Evolutionary conservation across 2,888 invertebrate genomes (phyloP), one percentile per base, ranked within the genome.

Genomic region (Eubasilissa splendida): DNA sequence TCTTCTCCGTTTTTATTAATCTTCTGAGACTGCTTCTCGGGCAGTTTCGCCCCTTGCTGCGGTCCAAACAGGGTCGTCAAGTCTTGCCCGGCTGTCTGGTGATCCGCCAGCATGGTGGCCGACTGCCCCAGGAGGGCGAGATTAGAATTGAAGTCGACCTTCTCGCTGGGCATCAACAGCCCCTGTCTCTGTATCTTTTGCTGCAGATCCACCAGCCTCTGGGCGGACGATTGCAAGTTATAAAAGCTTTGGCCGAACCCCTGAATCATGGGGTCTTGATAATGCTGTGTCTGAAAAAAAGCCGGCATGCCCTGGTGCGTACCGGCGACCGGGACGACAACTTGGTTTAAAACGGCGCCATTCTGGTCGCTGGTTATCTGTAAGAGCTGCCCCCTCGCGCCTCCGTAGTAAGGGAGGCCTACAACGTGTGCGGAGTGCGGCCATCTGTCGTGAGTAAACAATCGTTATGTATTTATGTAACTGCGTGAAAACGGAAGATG

Each of bases 401-500:
- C 95, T 0, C 95, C 95, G 85, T 95, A 95, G 87, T 93, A 95
- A 12, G 94, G 93, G 60, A 94, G 86, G 77, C 87, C 79, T 89
- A 90, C 84, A 88, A 88, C 73, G 14, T 84, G 81, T 3, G 66
- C 68, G 52, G 77, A 76, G n/a, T 79, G 73, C 76, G 58, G 75
- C 74, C 53, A 80, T 80, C 80, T 80, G 80, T 80, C 70, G 70
- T 68, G 56, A 77, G 70, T 42, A 77, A 77, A 77, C 33, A 77
- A 77, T 58, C 53, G 66, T 76, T 66, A 66, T 68, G 68, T 68
- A 68, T 33, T 68, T 68, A 33, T 42, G 68, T 42, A n/a, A 50
- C 42, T 68, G 14, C 50, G 33, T 33, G 12, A 22, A 12, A 63
- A 63, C 42, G 63, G 31, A 33, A 31, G 12, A 12, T 63, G 42